Conservation (phyloP, 2,113 vertebrate genomes). For the Nycticebus coucang region DNA sequence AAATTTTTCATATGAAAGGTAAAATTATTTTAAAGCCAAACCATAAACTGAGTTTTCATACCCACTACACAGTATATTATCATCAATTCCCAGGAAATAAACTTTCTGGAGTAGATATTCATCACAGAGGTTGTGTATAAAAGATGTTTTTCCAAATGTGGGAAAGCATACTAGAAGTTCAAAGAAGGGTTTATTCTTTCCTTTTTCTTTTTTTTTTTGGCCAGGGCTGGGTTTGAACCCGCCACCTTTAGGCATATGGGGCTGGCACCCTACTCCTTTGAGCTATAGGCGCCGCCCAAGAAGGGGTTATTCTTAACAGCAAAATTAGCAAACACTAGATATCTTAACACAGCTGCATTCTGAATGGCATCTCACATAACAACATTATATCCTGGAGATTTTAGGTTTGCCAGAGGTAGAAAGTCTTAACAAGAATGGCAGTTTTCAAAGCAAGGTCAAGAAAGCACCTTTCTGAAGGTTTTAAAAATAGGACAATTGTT, state of each 20-base stretch:
- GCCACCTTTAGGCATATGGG: too few species aligned
- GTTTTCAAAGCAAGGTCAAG: not conserved
- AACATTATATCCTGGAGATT: not conserved
- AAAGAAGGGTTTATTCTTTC: not conserved
- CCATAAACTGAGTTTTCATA: not conserved
- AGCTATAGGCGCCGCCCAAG: too few species aligned
- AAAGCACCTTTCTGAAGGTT: not conserved
- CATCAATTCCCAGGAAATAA: not conserved
- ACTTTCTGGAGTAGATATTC: not conserved
- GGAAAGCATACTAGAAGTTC: not conserved
- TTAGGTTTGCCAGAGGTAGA: not conserved
- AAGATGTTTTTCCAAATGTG: not conserved
- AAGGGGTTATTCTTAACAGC: not conserved
- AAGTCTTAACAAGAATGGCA: not conserved
- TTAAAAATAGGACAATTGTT: not conserved
- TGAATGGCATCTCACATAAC: not conserved
- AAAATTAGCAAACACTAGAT: not conserved
- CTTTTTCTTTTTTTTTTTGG: too few species aligned
- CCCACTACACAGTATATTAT: not conserved
- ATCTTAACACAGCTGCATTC: not conserved
- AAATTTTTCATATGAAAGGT: not conserved
- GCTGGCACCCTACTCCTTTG: too few species aligned
- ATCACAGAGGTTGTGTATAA: not conserved
- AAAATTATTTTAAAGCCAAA: not conserved
- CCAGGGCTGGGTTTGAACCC: too few species aligned